Base-by-base conservation (phyloP, 2,113 vertebrate species). In the Pandion haliaetus region DNA sequence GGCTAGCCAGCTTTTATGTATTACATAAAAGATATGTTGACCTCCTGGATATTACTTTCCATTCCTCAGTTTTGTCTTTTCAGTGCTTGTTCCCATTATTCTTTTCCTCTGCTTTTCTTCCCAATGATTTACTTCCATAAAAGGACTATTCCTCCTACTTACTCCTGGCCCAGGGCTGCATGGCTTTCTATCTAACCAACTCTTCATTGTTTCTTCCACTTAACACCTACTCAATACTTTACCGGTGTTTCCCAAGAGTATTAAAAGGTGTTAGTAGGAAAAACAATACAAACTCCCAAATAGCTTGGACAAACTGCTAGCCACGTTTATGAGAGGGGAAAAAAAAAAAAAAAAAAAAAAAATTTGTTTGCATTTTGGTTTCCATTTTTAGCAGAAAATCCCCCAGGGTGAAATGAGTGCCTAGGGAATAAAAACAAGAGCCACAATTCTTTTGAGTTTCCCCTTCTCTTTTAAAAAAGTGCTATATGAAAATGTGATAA, bases 231-330 rank as follows among this genome's bases (percentile, higher is more conserved):
- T 95, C 94, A 91, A 28, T n/a, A 26, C 76, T 83, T 96, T 5
- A 76, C 70, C 94, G 96, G 88, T 91, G 57, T 92, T 95, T 96
- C 93, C 72, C 91, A 78, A 58, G 52, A 93, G 72, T 72, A 93
- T 94, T 84, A 87, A 71, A 96, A 97, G 85, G 79, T 95, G 74
- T 87, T 50, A 88, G 82, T 34, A 50, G 38, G 15, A 95, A 58
- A 90, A 96, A 97, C 83, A 94, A 95, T 29, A 42, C 82, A 45
- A 91, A 94, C 57, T 87, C 72, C 36, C 78, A 40, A 34, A 69
- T 10, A 34, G 24, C 28, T 9, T 12, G 42, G 63, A 50, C 66
- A 76, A 82, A 69, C 32, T 1, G 12, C 86, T 14, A 86, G 86
- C 34, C 42, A 12, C 3, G 40, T 61, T 59, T 78, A 78, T 8